Evolutionary conservation across 1,140 invertebrate species (phyloP).

Genomic region (Drosophila seguyi): DNA sequence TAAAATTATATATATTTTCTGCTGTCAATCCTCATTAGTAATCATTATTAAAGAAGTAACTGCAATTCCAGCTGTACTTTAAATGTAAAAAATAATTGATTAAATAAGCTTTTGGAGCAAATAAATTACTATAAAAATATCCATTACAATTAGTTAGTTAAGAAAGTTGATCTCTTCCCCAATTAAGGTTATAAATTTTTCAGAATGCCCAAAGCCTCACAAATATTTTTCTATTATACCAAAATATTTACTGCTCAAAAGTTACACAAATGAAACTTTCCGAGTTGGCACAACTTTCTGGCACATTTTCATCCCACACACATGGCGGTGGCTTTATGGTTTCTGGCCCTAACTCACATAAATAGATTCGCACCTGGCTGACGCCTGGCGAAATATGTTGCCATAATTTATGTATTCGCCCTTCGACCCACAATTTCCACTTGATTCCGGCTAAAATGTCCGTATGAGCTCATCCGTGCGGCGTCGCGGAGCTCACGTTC

Average conservation of each 20-base stretch:
- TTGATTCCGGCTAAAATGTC: slow-evolving; percentile 25
- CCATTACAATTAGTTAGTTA: neutral
- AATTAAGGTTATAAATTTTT: neutral
- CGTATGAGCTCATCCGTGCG: slow-evolving; percentile 32
- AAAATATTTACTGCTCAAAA: slow-evolving; percentile 9
- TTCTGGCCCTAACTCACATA: neutral
- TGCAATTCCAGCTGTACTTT: neutral
- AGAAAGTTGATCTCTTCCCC: neutral
- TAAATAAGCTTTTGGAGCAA: neutral
- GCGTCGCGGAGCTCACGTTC: slow-evolving; percentile 21
- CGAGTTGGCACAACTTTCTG: neutral
- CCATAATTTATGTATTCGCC: slow-evolving; percentile 49
- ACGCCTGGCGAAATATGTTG: slow-evolving; percentile 33
- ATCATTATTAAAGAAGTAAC: too few species aligned
- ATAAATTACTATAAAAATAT: neutral
- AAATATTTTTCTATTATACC: slow-evolving; percentile 1
- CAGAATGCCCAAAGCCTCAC: too few species aligned
- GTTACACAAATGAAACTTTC: neutral
- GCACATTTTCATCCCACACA: slow-evolving; percentile 4
- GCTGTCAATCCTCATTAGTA: neutral
- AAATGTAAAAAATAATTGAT: neutral
- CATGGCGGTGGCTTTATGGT: neutral
- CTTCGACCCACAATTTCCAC: slow-evolving; percentile 5
- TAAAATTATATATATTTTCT: neutral
- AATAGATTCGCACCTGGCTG: slow-evolving; percentile 13